phyloP scores from a whole-genome alignment of 2,797 vertebrate species.

The Hephaestus fuliginosus region DNA sequence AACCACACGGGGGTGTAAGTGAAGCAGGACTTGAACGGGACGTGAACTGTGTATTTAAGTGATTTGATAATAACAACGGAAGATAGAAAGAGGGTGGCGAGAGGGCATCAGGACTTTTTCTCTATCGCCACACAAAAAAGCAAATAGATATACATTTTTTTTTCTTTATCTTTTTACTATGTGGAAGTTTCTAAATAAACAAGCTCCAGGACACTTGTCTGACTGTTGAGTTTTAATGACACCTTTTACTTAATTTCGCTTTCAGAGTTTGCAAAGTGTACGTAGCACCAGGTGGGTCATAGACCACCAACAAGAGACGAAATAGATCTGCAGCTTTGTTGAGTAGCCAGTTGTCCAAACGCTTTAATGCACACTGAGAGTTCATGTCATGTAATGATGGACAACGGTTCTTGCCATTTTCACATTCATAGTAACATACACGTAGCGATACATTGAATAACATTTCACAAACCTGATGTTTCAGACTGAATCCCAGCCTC shows the following conservation, averaged over 20 bases:
- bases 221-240: constrained; percentile 19
- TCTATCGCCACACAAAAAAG: constrained; percentile 12
- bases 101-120: constrained; percentile 19
- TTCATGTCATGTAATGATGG: neutral
- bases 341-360: constrained; percentile 9
- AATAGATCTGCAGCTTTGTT: neutral
- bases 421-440: constrained; percentile 24
- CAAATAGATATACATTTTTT: constrained; percentile 43
- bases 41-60: constrained; percentile 40
- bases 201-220: constrained; percentile 29
- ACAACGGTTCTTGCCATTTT: neutral
- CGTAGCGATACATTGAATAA: neutral
- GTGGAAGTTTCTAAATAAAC: constrained; percentile 77
- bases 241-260: neutral
- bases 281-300: neutral
- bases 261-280: neutral
- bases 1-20: constrained; percentile 90
- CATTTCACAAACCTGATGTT: constrained; percentile 29
- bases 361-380: constrained; percentile 22
- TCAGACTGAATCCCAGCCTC: constrained; percentile 39
- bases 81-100: constrained; percentile 5
- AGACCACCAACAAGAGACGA: constrained; percentile 8
- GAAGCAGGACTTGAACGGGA: constrained; percentile 1
- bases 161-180: constrained; percentile 55
- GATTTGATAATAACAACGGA: constrained; percentile 5